These are phyloP conservation scores for Elmis aenea DNA, from an alignment of 2,888 invertebrate species.

Conservation along the genomic window DNA sequence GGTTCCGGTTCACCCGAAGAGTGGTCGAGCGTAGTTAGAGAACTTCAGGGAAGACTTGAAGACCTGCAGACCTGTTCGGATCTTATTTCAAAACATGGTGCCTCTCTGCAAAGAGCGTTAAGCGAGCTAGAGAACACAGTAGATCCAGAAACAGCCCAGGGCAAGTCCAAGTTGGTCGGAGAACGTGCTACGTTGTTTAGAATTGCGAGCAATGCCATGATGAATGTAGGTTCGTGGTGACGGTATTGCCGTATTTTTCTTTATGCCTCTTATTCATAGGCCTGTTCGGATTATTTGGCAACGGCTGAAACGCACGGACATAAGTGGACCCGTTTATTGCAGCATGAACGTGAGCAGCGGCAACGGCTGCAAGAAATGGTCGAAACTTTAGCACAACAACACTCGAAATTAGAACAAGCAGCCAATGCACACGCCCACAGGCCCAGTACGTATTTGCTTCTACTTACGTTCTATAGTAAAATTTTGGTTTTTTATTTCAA, in stretches of 20 bases:
- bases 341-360: conserved; percentile 93
- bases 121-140: conserved; percentile 67
- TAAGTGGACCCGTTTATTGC: conserved; percentile 87
- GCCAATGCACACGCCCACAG: conserved; percentile 61
- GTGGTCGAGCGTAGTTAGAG: conserved; percentile 60
- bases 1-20: conserved; percentile 51
- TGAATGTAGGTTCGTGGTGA: conserved; percentile 65
- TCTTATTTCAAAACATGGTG: conserved; percentile 82
- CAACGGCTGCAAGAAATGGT: conserved; percentile 91
- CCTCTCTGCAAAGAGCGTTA: conserved; percentile 74
- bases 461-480: too few relatives aligned
- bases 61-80: conserved; percentile 90
- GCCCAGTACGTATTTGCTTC: conserved; percentile 43
- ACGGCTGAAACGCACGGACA: conserved; percentile 86
- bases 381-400: conserved; percentile 95
- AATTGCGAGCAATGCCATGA: conserved; percentile 95
- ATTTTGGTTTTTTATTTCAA: too few relatives aligned
- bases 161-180: conserved; percentile 81
- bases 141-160: conserved; percentile 50
- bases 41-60: conserved; percentile 75
- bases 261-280: conserved; percentile 53
- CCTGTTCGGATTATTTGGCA: conserved; percentile 86
- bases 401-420: conserved; percentile 91
- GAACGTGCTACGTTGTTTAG: conserved; percentile 94
- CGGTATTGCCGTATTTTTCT: conserved; percentile 46